Base-by-base conservation (phyloP, 1,140 invertebrate species). In the Anastrepha ludens region DNA sequence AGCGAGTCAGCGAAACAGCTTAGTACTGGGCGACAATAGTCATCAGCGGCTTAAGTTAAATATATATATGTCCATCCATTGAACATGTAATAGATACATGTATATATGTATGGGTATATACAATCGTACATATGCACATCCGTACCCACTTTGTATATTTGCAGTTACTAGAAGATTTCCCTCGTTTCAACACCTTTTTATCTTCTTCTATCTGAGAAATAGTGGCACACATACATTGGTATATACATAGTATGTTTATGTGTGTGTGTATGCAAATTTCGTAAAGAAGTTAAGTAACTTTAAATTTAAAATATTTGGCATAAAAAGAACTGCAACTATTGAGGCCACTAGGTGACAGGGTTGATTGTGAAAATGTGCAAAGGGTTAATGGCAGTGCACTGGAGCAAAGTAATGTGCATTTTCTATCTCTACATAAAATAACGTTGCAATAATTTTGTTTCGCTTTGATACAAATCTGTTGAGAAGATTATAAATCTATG, bases 291-390 rank as follows among this genome's bases (percentile, higher is more conserved):
- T 67, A 13, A 74, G 67, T 74, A 13, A 44, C 17, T 41, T 74
- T 74, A 17, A n/a, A 74, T 74, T 74, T 15, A 74, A 74, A 74
- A 74, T 74, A 47, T 74, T 15, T 74, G 67, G 44, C 39, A 74
- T 74, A 9, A 15, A 74, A 74, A 74, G 67, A 74, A 74, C 67
- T 44, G 67, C 67, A 47, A 7, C 13, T 47, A 44, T 74, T 74
- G 67, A 74, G 67, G 67, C 44, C 44, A 74, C 15, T 41, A 47
- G 67, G 67, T 74, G 67, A 70, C 39, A 29, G 13, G 41, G 67
- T 74, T 74, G 67, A 74, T 74, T 74, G 41, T 74, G 67, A 55
- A 55, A 55, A 11, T 11, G 50, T 55, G 67, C 60, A 62, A 17
- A 62, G 60, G 9, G 60, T 17, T 62, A n/a, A 62, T 55, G 6